Percentiles rank a stretch among this genome's conserved stretches.
Evolutionary conservation across 2,113 vertebrate genomes (phyloP).

Genomic region (Illadopsis cleaveri): DNA sequence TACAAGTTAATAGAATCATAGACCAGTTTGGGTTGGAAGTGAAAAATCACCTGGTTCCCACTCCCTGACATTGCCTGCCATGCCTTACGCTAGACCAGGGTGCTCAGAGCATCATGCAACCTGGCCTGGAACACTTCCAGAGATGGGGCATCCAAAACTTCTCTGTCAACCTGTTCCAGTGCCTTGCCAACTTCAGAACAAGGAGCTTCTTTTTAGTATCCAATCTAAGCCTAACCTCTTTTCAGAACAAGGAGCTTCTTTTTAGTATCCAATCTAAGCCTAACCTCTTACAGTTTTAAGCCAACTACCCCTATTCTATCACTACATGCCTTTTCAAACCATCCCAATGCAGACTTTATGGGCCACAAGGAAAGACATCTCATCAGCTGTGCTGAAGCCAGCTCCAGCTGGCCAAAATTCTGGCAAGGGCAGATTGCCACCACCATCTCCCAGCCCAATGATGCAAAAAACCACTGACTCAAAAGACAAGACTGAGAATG

Average conservation of each 20-base stretch:
- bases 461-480: neutral
- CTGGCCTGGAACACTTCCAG: neutral
- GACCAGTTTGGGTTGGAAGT: neutral
- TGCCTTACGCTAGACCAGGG: neutral
- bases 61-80: too few species aligned
- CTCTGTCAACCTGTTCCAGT: neutral
- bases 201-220: neutral
- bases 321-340: neutral
- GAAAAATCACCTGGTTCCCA: neutral
- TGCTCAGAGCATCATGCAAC: neutral
- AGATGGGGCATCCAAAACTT: neutral
- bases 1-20: neutral
- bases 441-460: neutral
- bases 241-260: neutral
- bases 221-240: neutral
- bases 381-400: neutral
- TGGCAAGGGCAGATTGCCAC: neutral
- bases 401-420: neutral
- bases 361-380: neutral
- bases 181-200: neutral
- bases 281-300: neutral
- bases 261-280: neutral
- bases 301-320: too few species aligned
- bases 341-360: neutral
- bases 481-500: neutral